phyloP scores from a whole-genome alignment of 2,113 vertebrate genomes.

The Tauraco erythrolophus region DNA sequence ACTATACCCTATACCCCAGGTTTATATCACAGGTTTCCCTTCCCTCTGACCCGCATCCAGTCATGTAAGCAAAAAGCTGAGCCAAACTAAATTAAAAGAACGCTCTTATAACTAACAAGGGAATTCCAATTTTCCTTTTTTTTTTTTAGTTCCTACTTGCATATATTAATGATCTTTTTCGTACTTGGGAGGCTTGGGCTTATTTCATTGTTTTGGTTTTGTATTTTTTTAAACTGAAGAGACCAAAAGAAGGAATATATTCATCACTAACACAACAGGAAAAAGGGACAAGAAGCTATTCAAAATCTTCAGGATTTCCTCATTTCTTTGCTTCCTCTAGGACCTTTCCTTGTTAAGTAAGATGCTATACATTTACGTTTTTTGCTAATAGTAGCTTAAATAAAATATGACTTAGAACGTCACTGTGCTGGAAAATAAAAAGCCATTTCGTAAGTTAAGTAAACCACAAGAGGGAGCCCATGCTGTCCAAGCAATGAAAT shows the following conservation, averaged over 20 bases:
- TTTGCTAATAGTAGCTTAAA: background rate
- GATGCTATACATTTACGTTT: background rate
- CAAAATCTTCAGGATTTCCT: background rate
- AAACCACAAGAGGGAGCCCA: conserved; percentile 66
- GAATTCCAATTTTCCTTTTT: background rate
- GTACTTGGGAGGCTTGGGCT: background rate
- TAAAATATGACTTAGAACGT: background rate
- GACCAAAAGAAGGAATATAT: background rate
- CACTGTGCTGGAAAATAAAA: background rate
- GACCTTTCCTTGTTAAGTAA: background rate
- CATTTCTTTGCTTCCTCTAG: background rate
- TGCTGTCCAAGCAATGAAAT: background rate
- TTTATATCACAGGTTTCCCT: background rate
- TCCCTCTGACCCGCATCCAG: background rate
- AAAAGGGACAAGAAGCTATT: background rate
- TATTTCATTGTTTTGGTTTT: background rate
- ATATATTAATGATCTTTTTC: background rate
- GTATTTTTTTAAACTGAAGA: background rate
- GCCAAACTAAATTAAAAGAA: background rate
- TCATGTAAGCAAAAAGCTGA: background rate
- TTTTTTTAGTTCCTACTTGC: background rate
- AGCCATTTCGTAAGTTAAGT: background rate
- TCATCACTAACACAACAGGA: background rate
- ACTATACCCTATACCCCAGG: background rate
- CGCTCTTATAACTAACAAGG: background rate